phyloP scores from a whole-genome alignment of 2,113 vertebrate species.

The Semicossyphus pulcher region DNA sequence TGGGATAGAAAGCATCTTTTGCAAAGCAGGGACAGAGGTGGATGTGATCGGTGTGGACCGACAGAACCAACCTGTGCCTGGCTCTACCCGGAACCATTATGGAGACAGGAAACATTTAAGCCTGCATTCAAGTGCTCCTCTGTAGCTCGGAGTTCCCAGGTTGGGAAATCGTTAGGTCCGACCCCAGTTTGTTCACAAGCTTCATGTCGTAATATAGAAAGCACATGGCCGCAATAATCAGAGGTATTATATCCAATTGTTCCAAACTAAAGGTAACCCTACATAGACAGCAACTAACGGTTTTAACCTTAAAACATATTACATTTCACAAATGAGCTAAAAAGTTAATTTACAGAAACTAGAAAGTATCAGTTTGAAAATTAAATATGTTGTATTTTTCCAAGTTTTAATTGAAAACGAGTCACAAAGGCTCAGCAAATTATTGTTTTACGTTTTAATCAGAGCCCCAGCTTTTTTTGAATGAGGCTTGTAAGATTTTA shows the following conservation, averaged over 20 bases:
- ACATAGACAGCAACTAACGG: neutral
- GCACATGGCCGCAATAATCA: neutral
- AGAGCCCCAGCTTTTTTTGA: no score
- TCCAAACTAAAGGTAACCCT: no score
- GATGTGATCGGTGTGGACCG: slow-evolving; percentile 45
- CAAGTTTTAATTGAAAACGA: no score
- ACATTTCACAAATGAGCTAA: no score
- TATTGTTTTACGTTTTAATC: no score
- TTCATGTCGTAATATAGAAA: neutral
- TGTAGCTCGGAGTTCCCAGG: neutral
- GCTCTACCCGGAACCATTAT: slow-evolving; percentile 82
- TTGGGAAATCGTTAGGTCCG: neutral
- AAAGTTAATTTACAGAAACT: no score
- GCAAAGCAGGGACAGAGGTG: slow-evolving; percentile 26
- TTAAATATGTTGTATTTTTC: no score
- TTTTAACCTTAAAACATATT: neutral
- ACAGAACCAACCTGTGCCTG: slow-evolving; percentile 52
- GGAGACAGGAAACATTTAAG: slow-evolving; percentile 84
- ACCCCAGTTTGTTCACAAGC: neutral
- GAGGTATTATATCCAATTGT: neutral
- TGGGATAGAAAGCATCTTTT: slow-evolving; percentile 24
- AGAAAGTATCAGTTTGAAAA: no score
- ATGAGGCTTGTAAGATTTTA: no score
- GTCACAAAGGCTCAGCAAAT: no score
- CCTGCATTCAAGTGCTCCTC: neutral